These are phyloP conservation scores for Pleuronectes platessa DNA, from an alignment of 2,113 vertebrate species.

Conservation along the genomic window DNA sequence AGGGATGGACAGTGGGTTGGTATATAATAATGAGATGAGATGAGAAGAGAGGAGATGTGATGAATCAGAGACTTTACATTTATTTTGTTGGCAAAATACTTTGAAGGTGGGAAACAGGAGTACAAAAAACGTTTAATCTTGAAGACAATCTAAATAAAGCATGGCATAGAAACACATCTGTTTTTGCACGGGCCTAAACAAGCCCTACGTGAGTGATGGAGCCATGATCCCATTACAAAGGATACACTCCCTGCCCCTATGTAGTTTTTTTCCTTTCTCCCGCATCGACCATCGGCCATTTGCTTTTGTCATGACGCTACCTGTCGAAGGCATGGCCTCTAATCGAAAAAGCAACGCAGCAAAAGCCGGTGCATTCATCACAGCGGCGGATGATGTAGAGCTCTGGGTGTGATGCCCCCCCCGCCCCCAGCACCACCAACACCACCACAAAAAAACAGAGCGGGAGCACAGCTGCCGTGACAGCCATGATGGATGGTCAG, in stretches of 20 bases:
- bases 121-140: background rate
- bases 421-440: background rate
- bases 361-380: slow-evolving; percentile 61
- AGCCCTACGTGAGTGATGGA: too few species aligned
- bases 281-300: background rate
- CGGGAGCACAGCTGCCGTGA: slow-evolving; percentile 66
- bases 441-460: slow-evolving; percentile 44
- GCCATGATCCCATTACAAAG: too few species aligned
- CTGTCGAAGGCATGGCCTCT: slow-evolving; percentile 28
- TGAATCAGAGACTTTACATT: background rate
- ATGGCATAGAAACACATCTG: too few species aligned
- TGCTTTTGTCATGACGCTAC: slow-evolving; percentile 24
- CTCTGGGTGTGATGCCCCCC: slow-evolving; percentile 16
- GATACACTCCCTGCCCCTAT: too few species aligned
- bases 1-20: too few species aligned
- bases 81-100: background rate
- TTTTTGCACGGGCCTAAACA: too few species aligned
- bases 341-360: slow-evolving; percentile 53
- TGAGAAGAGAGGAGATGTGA: too few species aligned
- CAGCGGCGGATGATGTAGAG: slow-evolving; percentile 61
- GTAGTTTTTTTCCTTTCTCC: background rate
- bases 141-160: too few species aligned
- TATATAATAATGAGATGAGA: too few species aligned
- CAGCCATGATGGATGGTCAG: slow-evolving; percentile 76
- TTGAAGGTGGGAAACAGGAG: background rate